phyloP scores from a whole-genome alignment of 2,797 vertebrate genomes.

The Enteromius radiatus region DNA sequence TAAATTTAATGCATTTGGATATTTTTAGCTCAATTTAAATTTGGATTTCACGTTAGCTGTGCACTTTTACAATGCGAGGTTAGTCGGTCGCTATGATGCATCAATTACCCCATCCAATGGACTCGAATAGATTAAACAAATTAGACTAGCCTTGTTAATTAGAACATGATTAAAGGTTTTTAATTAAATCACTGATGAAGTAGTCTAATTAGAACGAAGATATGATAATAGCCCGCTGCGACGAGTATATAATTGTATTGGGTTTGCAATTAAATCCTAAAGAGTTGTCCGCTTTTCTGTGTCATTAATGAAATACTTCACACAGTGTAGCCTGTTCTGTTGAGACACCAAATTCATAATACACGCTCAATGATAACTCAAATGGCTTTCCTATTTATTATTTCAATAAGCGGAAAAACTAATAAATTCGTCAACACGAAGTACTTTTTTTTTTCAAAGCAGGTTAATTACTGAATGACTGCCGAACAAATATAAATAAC shows the following conservation, averaged over 20 bases:
- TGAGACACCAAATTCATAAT: constrained; percentile 79
- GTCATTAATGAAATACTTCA: constrained; percentile 83
- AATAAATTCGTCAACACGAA: constrained; percentile 87
- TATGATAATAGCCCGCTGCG: constrained; percentile 88
- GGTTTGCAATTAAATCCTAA: constrained; percentile 81
- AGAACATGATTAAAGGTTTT: constrained; percentile 89
- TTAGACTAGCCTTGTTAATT: constrained; percentile 92
- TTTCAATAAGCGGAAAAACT: constrained; percentile 82
- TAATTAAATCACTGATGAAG: constrained; percentile 88
- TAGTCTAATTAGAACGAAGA: constrained; percentile 88
- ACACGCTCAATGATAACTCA: constrained; percentile 71
- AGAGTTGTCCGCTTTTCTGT: constrained; percentile 71
- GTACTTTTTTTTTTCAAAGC: constrained; percentile 76
- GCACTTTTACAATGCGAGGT: constrained; percentile 31
- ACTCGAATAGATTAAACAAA: constrained; percentile 85
- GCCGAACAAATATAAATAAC: constrained; percentile 86
- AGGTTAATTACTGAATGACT: constrained; percentile 82
- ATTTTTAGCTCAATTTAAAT: not conserved
- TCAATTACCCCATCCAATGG: constrained; percentile 80
- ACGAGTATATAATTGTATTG: constrained; percentile 72
- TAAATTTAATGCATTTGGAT: not conserved
- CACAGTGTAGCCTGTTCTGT: constrained; percentile 76
- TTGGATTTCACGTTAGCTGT: not conserved
- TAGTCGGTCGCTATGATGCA: constrained; percentile 73
- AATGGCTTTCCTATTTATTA: constrained; percentile 76